These are phyloP conservation scores for Anoplolepis gracilipes DNA, from an alignment of 1,140 invertebrate genomes.

Conservation along the genomic window DNA sequence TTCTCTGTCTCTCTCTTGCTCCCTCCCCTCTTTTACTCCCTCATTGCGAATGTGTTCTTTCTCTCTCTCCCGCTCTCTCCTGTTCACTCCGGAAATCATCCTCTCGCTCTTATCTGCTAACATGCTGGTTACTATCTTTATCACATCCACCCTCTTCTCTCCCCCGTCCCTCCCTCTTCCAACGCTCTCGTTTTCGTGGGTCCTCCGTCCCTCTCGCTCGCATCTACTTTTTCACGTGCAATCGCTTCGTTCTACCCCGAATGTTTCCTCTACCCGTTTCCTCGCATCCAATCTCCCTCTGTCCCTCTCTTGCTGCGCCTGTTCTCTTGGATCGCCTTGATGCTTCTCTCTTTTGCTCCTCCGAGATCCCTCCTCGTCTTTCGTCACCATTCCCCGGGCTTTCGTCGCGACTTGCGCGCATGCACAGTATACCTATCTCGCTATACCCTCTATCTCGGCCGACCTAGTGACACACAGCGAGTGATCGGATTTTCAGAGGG, in stretches of 20 bases:
- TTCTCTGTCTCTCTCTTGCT: background rate
- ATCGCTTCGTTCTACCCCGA: constrained; percentile 16
- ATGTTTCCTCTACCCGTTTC: constrained; percentile 3
- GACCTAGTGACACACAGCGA: constrained; percentile 71
- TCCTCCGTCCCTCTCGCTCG: constrained; percentile 14
- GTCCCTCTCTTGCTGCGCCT: background rate
- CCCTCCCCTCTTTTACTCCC: background rate
- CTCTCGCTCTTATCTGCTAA: background rate
- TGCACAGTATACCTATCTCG: constrained; percentile 49
- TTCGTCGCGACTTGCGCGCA: constrained; percentile 55
- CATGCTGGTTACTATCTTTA: background rate
- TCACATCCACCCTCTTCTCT: background rate
- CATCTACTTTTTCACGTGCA: constrained; percentile 56
- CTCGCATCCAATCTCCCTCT: background rate
- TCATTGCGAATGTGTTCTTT: background rate
- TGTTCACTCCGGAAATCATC: background rate
- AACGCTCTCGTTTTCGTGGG: background rate
- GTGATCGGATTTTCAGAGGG: constrained; percentile 31
- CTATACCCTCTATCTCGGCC: constrained; percentile 19
- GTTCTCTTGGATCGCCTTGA: constrained; percentile 23
- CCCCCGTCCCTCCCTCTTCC: background rate
- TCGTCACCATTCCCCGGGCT: constrained; percentile 40
- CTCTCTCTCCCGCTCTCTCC: background rate
- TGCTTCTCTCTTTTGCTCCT: constrained; percentile 55
- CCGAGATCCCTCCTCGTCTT: constrained; percentile 51